A percentile compares a stretch with the other conserved stretches of the same genome.
Evolutionary conservation across 2,888 invertebrate species (phyloP).

Genomic region (Lasioglossum calceatum): DNA sequence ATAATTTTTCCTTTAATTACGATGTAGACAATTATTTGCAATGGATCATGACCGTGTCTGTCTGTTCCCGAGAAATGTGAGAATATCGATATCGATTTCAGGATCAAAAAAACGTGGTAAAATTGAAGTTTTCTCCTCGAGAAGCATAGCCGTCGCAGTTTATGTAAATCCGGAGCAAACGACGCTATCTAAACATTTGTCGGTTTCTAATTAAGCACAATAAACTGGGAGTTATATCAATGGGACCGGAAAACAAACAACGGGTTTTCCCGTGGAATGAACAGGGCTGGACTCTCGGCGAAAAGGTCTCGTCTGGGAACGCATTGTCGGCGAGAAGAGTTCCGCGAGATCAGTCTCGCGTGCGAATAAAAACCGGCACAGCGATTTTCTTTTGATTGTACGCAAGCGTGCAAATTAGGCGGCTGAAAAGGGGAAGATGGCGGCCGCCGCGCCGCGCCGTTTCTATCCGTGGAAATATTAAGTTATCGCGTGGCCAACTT

Average conservation of each 20-base stretch:
- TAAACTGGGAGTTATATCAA: neutral
- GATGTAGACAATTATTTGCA: neutral
- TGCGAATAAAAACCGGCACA: constrained; percentile 6
- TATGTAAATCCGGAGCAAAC: neutral
- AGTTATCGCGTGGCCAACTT: constrained; percentile 56
- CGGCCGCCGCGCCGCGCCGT: neutral
- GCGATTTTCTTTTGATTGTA: constrained; percentile 44
- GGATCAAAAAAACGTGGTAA: neutral
- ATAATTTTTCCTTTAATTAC: neutral
- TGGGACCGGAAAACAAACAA: neutral
- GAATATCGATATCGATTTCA: neutral
- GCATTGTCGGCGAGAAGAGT: constrained; percentile 30
- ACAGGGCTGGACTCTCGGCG: neutral
- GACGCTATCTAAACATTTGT: neutral
- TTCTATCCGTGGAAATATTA: constrained; percentile 44
- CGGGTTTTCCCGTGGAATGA: neutral
- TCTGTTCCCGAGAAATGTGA: neutral
- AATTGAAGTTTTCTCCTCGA: neutral
- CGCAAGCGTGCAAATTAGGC: constrained; percentile 57
- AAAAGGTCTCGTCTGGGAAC: constrained; percentile 10
- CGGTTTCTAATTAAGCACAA: constrained; percentile 6
- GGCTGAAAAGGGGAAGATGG: constrained; percentile 13
- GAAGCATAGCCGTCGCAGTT: neutral
- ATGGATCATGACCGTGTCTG: no score
- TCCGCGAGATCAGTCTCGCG: constrained; percentile 20